Base-by-base conservation (phyloP, 1,140 invertebrate genomes). In the Zaprionus capensis region DNA sequence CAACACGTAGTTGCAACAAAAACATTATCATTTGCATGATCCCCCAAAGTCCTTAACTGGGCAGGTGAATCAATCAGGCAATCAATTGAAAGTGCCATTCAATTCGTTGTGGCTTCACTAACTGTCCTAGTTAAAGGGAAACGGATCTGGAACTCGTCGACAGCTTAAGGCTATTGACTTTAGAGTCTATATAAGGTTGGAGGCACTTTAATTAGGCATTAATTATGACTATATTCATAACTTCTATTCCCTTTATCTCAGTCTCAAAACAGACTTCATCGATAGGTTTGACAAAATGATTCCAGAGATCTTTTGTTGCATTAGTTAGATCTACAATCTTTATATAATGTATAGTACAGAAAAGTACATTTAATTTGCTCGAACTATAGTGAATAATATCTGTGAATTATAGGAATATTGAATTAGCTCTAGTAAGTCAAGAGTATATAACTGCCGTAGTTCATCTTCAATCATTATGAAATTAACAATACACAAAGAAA, bases 11-110 rank as follows among this genome's bases (percentile, higher is more conserved):
- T 46, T 46, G 41, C 41, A n/a, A 17, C 41, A 44, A 53, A 36
- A 28, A 66, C 62, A 76, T 76, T 71, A 76, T 66, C 73, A 76
- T 65, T 76, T 76, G 73, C 73, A 71, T 75, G 53, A 28, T 28
- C 34, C 57, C 31, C 20, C 46, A 53, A 28, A 56, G 41, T 69
- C 56, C 66, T 49, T 41, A 49, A 68, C 46, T 69, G 59, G 41
- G 41, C 68, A 14, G 49, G n/a, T 22, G 58, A 17, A 55, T 71
- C 69, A 71, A 71, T 64, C 69, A 71, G 34, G 28, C 69, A 71
- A 65, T 64, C 69, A 71, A 65, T 56, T 65, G 34, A 51, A 51
- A 51, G 46, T 20, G 46, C 46, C 17, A 12, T 51, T 51, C 46
- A 51, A 51, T 51, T 46, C n/a, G 41, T 17, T 7, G 11, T n/a